These are phyloP conservation scores for Nipponacmea schrenckii DNA, from an alignment of 2,888 invertebrate genomes.

Conservation along the genomic window DNA sequence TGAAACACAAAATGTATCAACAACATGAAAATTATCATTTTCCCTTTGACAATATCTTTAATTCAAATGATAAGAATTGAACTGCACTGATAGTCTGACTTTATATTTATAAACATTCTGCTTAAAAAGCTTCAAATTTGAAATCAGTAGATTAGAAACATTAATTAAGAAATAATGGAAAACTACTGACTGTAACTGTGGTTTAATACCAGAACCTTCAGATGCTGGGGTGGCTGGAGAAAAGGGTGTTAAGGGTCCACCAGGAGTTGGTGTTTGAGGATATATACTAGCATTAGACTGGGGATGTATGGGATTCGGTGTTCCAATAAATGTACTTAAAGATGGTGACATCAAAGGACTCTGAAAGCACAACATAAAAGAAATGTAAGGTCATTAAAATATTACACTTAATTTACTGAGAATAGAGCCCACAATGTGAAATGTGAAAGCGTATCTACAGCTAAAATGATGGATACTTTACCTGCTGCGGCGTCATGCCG, in stretches of 20 bases:
- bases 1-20: slow-evolving; percentile 66
- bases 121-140: too few relatives aligned
- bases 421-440: neutral
- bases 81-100: too few relatives aligned
- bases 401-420: too few relatives aligned
- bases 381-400: too few relatives aligned
- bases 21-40: too few relatives aligned
- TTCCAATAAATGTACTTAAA: slow-evolving; percentile 47
- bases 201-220: slow-evolving; percentile 91
- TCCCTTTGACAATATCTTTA: too few relatives aligned
- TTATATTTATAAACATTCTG: too few relatives aligned
- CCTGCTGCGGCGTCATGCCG: slow-evolving; percentile 44
- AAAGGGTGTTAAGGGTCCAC: slow-evolving; percentile 78
- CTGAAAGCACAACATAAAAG: slow-evolving; percentile 38
- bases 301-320: slow-evolving; percentile 54
- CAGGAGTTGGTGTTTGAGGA: slow-evolving; percentile 72
- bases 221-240: slow-evolving; percentile 72
- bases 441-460: neutral
- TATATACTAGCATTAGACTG: slow-evolving; percentile 59
- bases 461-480: slow-evolving; percentile 16
- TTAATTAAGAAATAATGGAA: too few relatives aligned
- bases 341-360: slow-evolving; percentile 59
- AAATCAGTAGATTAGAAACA: neutral
- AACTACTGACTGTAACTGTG: slow-evolving; percentile 84
- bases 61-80: too few relatives aligned